Evolutionary conservation across 2,888 invertebrate genomes (phyloP), one percentile per base, ranked within the genome.

Genomic region (Beris chalybata): DNA sequence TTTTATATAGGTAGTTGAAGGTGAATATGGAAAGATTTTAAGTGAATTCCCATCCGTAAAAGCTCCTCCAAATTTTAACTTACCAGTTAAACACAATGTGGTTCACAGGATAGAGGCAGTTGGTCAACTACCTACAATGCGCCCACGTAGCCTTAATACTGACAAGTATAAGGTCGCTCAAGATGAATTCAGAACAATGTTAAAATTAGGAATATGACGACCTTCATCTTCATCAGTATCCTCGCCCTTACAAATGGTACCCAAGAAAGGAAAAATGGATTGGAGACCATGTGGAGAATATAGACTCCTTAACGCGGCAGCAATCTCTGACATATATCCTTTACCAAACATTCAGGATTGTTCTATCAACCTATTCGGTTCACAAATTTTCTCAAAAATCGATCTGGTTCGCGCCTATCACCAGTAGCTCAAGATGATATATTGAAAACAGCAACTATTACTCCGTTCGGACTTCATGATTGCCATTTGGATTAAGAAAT

Each of bases 401-500:
- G 63, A 66, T 22, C 55, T 66, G 1, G 53, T 63, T n/a, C 22
- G 63, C 31, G 22, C 22, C 22, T 22, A 22, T 22, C 22, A 22
- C 22, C 22, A 22, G 22, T 22, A 22, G 22, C 22, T 22, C 22
- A 22, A 22, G 22, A 22, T 2, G 22, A 22, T 22, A 22, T 22
- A 22, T 22, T n/a, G n/a, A n/a, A 53, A 53, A 53, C 52, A 2
- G 30, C 48, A n/a, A 48, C 48, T 7, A 50, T 43, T 2, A 65
- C 65, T 47, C 56, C 65, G 6, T 65, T 65, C 30, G 58, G 65
- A 3, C 31, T 66, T 6, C 78, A 72, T 59, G 77, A 5, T 77
- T 77, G 76, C 69, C 74, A 4, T 77, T 77, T 61, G 76, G 77
- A 0, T 22, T 22, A 22, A 22, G 3, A 22, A 22, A 22, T 22